These are phyloP conservation scores for Abramis brama DNA, from an alignment of 2,113 vertebrate genomes.

Conservation along the genomic window DNA sequence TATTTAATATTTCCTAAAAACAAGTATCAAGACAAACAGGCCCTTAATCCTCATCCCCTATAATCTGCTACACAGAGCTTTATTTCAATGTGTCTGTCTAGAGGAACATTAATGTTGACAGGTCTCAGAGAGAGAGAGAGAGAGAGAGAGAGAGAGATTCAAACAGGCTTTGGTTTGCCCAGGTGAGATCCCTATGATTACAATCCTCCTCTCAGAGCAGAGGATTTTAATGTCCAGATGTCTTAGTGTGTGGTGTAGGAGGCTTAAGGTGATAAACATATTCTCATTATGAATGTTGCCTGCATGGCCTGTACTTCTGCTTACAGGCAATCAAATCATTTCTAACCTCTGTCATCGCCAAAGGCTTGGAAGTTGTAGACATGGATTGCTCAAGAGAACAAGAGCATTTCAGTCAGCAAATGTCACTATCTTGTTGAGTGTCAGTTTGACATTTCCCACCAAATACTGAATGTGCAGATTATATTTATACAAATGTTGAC, in stretches of 20 bases:
- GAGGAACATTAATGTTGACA: constrained; percentile 24
- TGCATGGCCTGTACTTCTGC: constrained; percentile 29
- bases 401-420: constrained; percentile 45
- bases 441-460: constrained; percentile 24
- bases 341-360: constrained; percentile 27
- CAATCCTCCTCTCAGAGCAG: not conserved
- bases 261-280: constrained; percentile 39
- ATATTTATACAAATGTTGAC: constrained; percentile 48
- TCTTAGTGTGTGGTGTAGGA: constrained; percentile 20
- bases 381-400: constrained; percentile 19
- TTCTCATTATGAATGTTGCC: constrained; percentile 24
- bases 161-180: constrained; percentile 16
- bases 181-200: constrained; percentile 5
- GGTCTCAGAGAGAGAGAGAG: not conserved
- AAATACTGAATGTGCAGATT: constrained; percentile 40
- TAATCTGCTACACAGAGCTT: constrained; percentile 35
- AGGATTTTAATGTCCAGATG: constrained; percentile 15
- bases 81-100: constrained; percentile 31
- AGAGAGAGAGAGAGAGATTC: not conserved
- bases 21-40: constrained; percentile 43
- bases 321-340: constrained; percentile 50
- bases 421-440: constrained; percentile 16
- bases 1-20: constrained; percentile 29
- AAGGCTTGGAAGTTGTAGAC: constrained; percentile 41
- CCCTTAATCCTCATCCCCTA: constrained; percentile 40